These are phyloP conservation scores for Sebastes oblongus DNA, from an alignment of 2,797 vertebrate species.

Conservation along the genomic window DNA sequence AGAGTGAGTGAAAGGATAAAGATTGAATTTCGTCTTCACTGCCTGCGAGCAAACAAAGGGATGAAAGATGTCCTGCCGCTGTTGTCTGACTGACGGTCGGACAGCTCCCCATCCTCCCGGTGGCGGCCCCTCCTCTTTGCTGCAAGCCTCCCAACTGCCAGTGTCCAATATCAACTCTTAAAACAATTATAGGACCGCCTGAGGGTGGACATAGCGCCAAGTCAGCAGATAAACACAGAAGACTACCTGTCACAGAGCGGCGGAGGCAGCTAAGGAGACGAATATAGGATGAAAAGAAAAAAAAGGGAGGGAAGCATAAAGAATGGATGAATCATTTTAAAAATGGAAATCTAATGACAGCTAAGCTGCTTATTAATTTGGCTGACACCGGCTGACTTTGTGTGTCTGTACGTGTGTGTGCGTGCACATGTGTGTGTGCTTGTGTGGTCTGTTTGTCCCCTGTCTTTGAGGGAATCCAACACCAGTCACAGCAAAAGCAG, in stretches of 20 bases:
- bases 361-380: conserved; percentile 75
- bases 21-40: conserved; percentile 74
- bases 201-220: conserved; percentile 48
- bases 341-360: conserved; percentile 74
- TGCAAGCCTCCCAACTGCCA: conserved; percentile 18
- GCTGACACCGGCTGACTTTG: conserved; percentile 46
- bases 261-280: conserved; percentile 6
- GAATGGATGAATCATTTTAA: conserved; percentile 59
- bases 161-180: conserved; percentile 67
- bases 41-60: conserved; percentile 65
- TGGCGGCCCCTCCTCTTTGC: conserved; percentile 20
- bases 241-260: conserved; percentile 51
- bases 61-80: conserved; percentile 68
- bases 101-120: conserved; percentile 47
- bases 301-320: neutral
- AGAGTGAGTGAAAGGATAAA: conserved; percentile 60
- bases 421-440: neutral
- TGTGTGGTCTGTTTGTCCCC: conserved; percentile 34
- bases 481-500: conserved; percentile 72
- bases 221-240: conserved; percentile 66
- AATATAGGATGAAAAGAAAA: neutral
- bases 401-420: neutral
- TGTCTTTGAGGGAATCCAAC: conserved; percentile 61
- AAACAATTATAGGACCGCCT: conserved; percentile 73
- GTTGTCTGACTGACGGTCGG: conserved; percentile 51